phyloP scores from a whole-genome alignment of 2,113 vertebrate genomes.

The Nycticorax nycticorax region DNA sequence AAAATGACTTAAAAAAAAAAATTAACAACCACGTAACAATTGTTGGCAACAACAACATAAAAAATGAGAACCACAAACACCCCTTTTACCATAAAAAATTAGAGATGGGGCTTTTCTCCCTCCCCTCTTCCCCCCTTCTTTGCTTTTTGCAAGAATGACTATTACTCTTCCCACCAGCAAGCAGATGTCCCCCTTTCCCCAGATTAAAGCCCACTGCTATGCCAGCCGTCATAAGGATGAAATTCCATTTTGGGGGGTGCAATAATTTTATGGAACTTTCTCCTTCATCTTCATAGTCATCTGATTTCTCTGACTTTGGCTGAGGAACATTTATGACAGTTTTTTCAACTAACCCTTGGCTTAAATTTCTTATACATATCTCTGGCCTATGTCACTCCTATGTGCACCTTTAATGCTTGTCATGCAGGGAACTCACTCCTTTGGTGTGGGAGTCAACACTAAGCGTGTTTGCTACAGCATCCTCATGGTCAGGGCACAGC shows the following conservation, averaged over 20 bases:
- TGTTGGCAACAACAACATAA: conserved; percentile 6
- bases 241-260: neutral
- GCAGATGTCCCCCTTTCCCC: neutral
- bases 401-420: neutral
- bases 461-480: neutral
- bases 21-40: conserved; percentile 54
- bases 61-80: neutral
- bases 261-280: neutral
- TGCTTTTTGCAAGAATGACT: neutral
- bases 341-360: neutral
- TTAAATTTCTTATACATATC: neutral
- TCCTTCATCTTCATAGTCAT: neutral
- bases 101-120: neutral
- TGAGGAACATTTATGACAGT: neutral
- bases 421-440: neutral
- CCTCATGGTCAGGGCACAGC: neutral
- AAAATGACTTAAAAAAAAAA: conserved; percentile 33
- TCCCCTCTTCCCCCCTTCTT: neutral
- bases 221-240: neutral
- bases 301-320: neutral
- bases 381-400: neutral
- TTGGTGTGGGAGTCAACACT: neutral
- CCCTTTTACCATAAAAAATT: neutral
- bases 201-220: neutral
- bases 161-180: neutral